Percentiles rank a stretch among this genome's conserved stretches.
Evolutionary conservation across 2,797 vertebrate species (phyloP).

Genomic region (Rhinophrynus dorsalis): DNA sequence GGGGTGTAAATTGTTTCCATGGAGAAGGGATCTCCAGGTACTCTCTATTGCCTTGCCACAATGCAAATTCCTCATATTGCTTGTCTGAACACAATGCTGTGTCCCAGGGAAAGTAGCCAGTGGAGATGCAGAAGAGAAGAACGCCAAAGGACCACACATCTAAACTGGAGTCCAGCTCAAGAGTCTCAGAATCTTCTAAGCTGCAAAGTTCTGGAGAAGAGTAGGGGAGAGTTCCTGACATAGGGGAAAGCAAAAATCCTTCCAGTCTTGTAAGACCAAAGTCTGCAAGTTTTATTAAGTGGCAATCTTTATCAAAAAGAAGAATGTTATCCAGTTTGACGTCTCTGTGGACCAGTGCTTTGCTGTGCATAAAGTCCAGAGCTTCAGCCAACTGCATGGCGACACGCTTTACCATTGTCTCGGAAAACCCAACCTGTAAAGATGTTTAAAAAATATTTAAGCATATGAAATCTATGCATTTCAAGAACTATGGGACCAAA

Average conservation of each 20-base stretch:
- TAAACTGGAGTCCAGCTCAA: conserved; percentile 72
- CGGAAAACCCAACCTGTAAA: conserved; percentile 74
- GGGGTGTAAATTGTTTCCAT: conserved; percentile 72
- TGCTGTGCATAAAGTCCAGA: conserved; percentile 83
- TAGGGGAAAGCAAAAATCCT: conserved; percentile 54
- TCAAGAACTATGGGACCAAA: too few species aligned
- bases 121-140: conserved; percentile 83
- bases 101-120: conserved; percentile 87
- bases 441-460: neutral
- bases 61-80: conserved; percentile 66
- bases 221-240: conserved; percentile 68
- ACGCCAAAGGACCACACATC: conserved; percentile 89
- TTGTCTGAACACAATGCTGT: conserved; percentile 74
- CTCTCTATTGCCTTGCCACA: conserved; percentile 62
- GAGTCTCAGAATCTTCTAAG: conserved; percentile 63
- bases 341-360: conserved; percentile 89
- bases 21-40: conserved; percentile 60
- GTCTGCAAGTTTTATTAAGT: conserved; percentile 85
- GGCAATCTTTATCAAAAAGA: conserved; percentile 79
- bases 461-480: too few species aligned
- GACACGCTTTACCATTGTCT: conserved; percentile 80
- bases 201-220: conserved; percentile 74
- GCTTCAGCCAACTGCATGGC: conserved; percentile 82
- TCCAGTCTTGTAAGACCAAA: conserved; percentile 78
- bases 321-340: conserved; percentile 93